Base-by-base conservation (phyloP, 1,140 invertebrate genomes). In the Bombus terrestris region DNA sequence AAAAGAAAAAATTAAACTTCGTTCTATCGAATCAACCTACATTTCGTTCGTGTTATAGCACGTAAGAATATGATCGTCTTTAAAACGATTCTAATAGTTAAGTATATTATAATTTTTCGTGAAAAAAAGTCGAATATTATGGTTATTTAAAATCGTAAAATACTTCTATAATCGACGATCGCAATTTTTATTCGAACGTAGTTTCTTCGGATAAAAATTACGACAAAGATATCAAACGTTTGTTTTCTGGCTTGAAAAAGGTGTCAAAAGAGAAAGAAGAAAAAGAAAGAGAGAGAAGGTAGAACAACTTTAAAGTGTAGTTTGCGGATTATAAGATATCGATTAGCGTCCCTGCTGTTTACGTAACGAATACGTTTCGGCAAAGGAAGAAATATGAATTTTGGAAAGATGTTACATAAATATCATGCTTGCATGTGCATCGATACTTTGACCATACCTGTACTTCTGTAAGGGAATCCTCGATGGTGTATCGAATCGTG, bases 381-480 rank as follows among this genome's bases (percentile, higher is more conserved):
- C 0, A 10, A 3, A 57, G 1, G 32, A 35, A 3, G 4, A n/a
- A 39, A 18, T 10, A 22, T 10, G n/a, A 74, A 72, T 18, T n/a
- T 28, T 37, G 10, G 10, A 75, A 53, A 37, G 2, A 43, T 6
- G 59, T 59, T 41, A 28, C 22, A n/a, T 37, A 75, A 57, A 12
- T 22, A 15, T 53, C 53, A 37, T 28, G 28, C 53, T 13, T 22
- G 53, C 6, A 39, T 25, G 37, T 71, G 39, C 10, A 39, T 71
- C 37, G 68, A 39, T 69, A 13, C 9, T 22, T 39, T 15, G 10
- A 41, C 43, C 74, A 59, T 89, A 89, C 88, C 88, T 89, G 84
- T 35, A 62, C 47, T 4, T 64, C 59, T 35, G 57, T 68, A 73
- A 74, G 18, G 64, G 39, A 68, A 81, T 62, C 43, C 59, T 47